Percentiles rank a stretch among this genome's conserved stretches.
Evolutionary conservation across 2,113 vertebrate genomes (phyloP).

Genomic region (Entelurus aequoreus): DNA sequence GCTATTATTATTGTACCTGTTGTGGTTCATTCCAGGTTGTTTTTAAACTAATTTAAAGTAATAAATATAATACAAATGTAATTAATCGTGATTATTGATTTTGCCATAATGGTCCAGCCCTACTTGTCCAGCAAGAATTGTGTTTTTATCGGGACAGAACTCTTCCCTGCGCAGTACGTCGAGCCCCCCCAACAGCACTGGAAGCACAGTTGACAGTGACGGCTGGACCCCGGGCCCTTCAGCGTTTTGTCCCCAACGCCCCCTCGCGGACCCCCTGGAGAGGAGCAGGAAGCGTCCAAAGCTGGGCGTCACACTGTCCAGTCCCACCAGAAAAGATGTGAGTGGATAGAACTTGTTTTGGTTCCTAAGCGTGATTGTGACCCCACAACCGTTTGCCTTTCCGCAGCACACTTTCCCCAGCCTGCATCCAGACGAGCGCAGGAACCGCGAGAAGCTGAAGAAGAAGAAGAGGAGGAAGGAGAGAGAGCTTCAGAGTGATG

Average conservation of each 20-base stretch:
- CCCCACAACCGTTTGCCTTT: not conserved
- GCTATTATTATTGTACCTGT: too few relatives aligned
- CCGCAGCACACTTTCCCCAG: constrained; percentile 45
- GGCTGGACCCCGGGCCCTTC: constrained; percentile 79
- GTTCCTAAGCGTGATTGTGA: not conserved
- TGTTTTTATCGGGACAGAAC: constrained; percentile 67
- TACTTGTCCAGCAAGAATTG: too few relatives aligned
- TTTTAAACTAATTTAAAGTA: too few relatives aligned
- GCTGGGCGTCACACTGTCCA: constrained; percentile 36
- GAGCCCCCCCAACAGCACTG: constrained; percentile 93
- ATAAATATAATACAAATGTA: too few relatives aligned
- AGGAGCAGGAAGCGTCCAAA: constrained; percentile 69
- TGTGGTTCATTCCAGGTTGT: too few relatives aligned
- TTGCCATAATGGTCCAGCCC: too few relatives aligned
- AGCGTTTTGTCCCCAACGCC: constrained; percentile 63
- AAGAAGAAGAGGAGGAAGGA: constrained; percentile 83
- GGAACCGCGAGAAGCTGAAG: constrained; percentile 86
- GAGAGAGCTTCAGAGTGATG: constrained; percentile 69
- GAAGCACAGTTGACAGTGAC: constrained; percentile 91
- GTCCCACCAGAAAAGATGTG: constrained; percentile 55
- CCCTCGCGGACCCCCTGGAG: constrained; percentile 64
- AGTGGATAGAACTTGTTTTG: constrained; percentile 1
- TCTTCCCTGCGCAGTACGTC: constrained; percentile 83
- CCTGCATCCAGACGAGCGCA: constrained; percentile 64
- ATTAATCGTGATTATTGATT: too few relatives aligned